phyloP scores from a whole-genome alignment of 2,113 vertebrate species.

The Nymphicus hollandicus region DNA sequence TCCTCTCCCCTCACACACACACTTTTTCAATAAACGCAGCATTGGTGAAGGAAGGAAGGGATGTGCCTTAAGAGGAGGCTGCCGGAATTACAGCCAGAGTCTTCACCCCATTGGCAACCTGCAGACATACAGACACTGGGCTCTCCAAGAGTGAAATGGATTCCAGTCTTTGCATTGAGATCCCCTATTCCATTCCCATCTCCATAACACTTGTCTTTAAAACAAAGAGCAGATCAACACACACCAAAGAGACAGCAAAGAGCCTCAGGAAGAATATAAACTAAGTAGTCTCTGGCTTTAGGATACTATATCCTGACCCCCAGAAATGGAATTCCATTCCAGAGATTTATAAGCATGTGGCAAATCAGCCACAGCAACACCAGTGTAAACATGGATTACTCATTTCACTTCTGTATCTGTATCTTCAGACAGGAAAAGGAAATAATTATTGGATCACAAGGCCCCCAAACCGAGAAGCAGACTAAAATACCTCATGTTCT shows the following conservation, averaged over 20 bases:
- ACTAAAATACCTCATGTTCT: neutral
- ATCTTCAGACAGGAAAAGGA: neutral
- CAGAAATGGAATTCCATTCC: neutral
- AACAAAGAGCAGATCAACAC: neutral
- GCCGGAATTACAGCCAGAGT: neutral
- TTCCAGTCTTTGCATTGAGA: neutral
- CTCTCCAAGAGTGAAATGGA: neutral
- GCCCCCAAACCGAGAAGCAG: neutral
- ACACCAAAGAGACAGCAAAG: neutral
- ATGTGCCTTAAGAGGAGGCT: neutral
- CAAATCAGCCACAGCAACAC: neutral
- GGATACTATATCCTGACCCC: neutral
- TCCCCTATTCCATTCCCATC: neutral
- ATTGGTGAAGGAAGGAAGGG: neutral
- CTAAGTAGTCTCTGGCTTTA: neutral
- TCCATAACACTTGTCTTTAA: neutral
- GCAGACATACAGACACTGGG: neutral
- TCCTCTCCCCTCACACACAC: rapidly evolving
- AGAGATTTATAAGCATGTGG: neutral
- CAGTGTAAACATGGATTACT: neutral
- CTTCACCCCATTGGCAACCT: neutral
- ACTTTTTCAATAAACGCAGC: neutral
- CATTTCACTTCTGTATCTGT: neutral
- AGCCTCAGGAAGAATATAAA: neutral
- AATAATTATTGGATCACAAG: neutral